phyloP scores from a whole-genome alignment of 1,140 invertebrate species.

The Brachionus koreanus region DNA sequence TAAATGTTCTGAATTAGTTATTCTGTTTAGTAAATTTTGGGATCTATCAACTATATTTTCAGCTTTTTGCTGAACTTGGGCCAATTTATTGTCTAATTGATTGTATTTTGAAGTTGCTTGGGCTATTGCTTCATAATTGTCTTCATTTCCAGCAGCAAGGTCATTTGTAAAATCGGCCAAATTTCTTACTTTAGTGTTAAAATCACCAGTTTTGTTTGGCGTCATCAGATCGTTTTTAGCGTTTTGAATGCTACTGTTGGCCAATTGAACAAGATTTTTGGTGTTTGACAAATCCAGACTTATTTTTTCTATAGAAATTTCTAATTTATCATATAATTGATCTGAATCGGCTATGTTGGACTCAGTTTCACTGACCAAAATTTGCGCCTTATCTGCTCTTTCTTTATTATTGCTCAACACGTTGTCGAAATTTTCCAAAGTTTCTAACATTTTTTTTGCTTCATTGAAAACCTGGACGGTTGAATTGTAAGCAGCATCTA shows the following conservation, averaged over 20 bases:
- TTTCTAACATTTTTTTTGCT: not conserved
- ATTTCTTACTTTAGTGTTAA: not conserved
- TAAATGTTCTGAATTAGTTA: not conserved
- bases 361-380: not conserved
- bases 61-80: not conserved
- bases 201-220: not conserved
- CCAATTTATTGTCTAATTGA: not conserved
- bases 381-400: not conserved
- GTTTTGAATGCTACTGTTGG: not conserved
- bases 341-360: not conserved
- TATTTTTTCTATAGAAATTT: not conserved
- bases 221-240: not conserved
- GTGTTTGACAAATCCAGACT: not conserved
- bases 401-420: not conserved
- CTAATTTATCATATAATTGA: not conserved
- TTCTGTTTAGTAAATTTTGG: slow-evolving; percentile 19
- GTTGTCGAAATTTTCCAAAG: not conserved
- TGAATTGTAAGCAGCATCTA: not conserved
- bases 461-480: not conserved
- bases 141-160: not conserved
- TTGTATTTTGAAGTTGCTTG: not conserved
- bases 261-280: not conserved
- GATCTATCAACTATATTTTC: slow-evolving; percentile 20
- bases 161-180: not conserved
- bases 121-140: not conserved